Evolutionary conservation across 2,888 invertebrate genomes (phyloP), one percentile per base, ranked within the genome.

Genomic region (Cordylochernes scorpioides): DNA sequence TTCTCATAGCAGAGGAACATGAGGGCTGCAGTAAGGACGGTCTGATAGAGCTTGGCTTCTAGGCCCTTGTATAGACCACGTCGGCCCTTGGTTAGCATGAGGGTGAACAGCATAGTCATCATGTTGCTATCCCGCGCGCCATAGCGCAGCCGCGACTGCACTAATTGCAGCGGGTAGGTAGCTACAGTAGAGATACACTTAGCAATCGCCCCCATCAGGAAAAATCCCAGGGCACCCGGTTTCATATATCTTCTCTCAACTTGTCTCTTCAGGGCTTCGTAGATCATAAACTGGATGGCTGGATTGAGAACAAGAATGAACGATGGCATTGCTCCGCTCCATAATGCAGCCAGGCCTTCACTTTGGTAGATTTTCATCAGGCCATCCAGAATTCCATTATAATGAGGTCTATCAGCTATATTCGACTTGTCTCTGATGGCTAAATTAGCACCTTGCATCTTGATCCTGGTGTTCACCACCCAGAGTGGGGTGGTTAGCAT

Each of bases 1-100:
- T 80, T 80, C 50, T 86, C 84, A 50, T 86, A 86, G 31, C 70
- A 67, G 34, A 73, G 58, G 55, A 84, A 82, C 80, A 84, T 84
- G 19, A 84, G 58, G 17, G 84, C 82, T 6, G 82, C 72, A 5
- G 78, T 78, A 39, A 80, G 57, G 2, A 84, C 72, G 3, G 84
- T 84, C 54, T 86, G 84, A 33, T 75, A 51, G 34, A 86, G 58
- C 54, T 84, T 86, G 1, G 80, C 71, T 56, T 84, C 82, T 51
- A 86, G 59, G 2, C 84, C 84, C 47, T 74, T 69, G 55, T 69
- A 84, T 25, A 80, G 53, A 3, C 70, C 67, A 15, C 52, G 47
- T 9, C 69, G 52, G 10, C 80, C 78, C 36, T n/a, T n/a, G n/a
- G n/a, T n/a, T n/a, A n/a, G n/a, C n/a, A n/a, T n/a, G n/a, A n/a